Conservation (phyloP, 2,113 vertebrate genomes). For the Piaya cayana region DNA sequence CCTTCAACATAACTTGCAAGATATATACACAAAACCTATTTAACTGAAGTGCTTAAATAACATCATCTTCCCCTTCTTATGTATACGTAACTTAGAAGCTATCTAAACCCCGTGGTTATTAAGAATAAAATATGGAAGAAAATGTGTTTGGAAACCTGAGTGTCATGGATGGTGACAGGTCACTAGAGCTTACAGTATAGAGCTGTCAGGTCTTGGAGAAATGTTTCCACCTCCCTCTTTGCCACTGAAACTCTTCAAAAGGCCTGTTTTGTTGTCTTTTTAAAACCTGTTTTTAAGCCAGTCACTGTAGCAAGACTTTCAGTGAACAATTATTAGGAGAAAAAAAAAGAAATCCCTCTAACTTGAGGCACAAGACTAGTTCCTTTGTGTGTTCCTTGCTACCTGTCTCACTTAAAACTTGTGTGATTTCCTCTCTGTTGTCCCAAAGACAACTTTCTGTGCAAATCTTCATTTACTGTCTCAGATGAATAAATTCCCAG, state of each 20-base stretch:
- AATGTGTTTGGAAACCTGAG: background rate
- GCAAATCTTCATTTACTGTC: background rate
- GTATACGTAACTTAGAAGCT: background rate
- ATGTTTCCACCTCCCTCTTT: background rate
- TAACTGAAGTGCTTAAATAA: background rate
- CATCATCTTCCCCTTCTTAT: background rate
- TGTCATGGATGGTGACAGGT: background rate
- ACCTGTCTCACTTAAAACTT: background rate
- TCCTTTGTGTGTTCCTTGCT: background rate
- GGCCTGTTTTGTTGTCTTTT: background rate
- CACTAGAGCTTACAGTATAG: background rate
- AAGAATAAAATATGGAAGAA: background rate
- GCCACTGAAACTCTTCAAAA: background rate
- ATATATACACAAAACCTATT: background rate
- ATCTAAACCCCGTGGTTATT: background rate
- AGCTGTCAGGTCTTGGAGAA: background rate
- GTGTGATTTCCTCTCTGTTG: background rate
- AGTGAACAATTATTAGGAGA: background rate
- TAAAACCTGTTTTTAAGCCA: background rate
- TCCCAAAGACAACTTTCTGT: background rate
- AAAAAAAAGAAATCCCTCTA: background rate
- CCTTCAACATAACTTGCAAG: background rate
- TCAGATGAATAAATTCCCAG: background rate
- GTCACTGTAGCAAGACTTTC: background rate
- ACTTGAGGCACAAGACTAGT: background rate